Evolutionary conservation across 2,113 vertebrate species (phyloP).

Genomic region (Toxostoma redivivum): DNA sequence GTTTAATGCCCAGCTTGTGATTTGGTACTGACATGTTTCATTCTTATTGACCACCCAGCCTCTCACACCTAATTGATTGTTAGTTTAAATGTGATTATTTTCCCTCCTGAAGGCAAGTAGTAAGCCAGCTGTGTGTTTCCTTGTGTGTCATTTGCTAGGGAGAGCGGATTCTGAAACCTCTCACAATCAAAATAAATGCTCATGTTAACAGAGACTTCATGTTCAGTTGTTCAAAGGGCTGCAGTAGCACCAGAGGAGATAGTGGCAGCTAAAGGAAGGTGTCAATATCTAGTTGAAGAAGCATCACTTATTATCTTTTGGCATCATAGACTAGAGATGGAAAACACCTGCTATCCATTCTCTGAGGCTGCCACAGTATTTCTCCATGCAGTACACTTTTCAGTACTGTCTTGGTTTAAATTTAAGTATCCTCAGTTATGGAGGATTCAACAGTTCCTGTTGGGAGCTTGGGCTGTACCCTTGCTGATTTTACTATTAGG

Average conservation of each 20-base stretch:
- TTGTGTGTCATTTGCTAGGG: not conserved
- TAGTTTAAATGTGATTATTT: constrained; percentile 20
- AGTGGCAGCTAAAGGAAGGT: not conserved
- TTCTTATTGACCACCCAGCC: not conserved
- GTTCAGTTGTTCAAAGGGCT: not conserved
- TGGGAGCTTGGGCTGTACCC: not conserved
- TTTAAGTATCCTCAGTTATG: not conserved
- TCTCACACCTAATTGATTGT: constrained; percentile 2
- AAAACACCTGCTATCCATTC: not conserved
- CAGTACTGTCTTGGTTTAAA: not conserved
- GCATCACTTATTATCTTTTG: not conserved
- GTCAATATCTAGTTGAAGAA: not conserved
- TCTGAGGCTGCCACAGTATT: not conserved
- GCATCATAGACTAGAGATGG: not conserved
- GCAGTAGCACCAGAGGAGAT: not conserved
- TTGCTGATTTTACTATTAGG: not conserved
- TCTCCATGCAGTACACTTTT: not conserved
- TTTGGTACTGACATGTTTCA: not conserved
- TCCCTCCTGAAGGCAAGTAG: not conserved
- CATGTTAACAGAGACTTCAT: fast-evolving
- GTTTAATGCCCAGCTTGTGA: not conserved
- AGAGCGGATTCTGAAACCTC: not conserved
- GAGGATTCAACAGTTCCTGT: not conserved
- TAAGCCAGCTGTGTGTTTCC: not conserved
- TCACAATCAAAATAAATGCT: not conserved